Percentiles rank a stretch among this genome's conserved stretches.
phyloP scores from a whole-genome alignment of 2,113 vertebrate species.

The Percopsis transmontana region DNA sequence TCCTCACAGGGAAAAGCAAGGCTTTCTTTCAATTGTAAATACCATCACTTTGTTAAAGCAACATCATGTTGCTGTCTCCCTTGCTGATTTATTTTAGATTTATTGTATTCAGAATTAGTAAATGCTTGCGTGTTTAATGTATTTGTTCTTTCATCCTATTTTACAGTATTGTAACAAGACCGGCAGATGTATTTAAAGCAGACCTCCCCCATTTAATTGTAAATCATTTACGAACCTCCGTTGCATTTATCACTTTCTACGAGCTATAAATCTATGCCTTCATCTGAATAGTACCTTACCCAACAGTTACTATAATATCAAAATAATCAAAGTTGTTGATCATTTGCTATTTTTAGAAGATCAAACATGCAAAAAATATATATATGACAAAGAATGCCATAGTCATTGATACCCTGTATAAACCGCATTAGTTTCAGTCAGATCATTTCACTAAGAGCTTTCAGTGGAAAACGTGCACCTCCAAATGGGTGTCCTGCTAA shows the following conservation, averaged over 20 bases:
- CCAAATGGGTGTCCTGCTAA: slow-evolving; percentile 58
- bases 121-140: slow-evolving; percentile 65
- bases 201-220: slow-evolving; percentile 72
- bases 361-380: slow-evolving; percentile 84
- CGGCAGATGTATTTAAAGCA: slow-evolving; percentile 80
- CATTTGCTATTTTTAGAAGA: slow-evolving; percentile 89
- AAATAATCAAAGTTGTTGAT: slow-evolving; percentile 88
- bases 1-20: background rate
- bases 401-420: slow-evolving; percentile 95
- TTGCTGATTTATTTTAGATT: slow-evolving; percentile 38
- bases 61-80: slow-evolving; percentile 35
- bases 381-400: slow-evolving; percentile 83
- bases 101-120: slow-evolving; percentile 66
- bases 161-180: slow-evolving; percentile 66
- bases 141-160: slow-evolving; percentile 68
- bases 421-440: slow-evolving; percentile 74
- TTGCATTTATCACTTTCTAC: background rate
- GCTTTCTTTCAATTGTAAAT: background rate
- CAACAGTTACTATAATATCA: slow-evolving; percentile 81
- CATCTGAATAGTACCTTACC: slow-evolving; percentile 85
- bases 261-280: background rate
- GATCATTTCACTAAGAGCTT: slow-evolving; percentile 76
- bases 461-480: slow-evolving; percentile 72
- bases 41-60: background rate
- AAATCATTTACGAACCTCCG: slow-evolving; percentile 64